phyloP scores from a whole-genome alignment of 2,888 invertebrate species.

The Torymus tubicola region DNA sequence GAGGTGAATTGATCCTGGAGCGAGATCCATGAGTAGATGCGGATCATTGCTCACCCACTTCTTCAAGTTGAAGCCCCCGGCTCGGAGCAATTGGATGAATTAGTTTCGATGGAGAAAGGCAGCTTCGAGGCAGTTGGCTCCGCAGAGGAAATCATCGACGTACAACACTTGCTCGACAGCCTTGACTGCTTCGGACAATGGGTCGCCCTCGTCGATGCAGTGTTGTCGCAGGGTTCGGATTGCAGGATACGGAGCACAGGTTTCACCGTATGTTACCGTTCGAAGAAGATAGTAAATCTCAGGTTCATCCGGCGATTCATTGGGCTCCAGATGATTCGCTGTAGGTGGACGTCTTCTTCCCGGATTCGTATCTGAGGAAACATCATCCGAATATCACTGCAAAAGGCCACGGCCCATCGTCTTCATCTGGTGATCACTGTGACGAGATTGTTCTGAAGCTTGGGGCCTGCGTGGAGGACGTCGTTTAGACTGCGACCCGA shows the following conservation, averaged over 20 bases:
- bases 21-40: not conserved
- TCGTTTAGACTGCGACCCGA: too few species aligned
- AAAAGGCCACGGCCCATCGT: too few species aligned
- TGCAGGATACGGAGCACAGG: slow-evolving; percentile 4
- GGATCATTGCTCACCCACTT: slow-evolving; percentile 14
- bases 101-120: not conserved
- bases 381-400: too few species aligned
- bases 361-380: too few species aligned
- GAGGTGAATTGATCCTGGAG: not conserved
- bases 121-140: not conserved
- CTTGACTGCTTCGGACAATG: not conserved
- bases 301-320: not conserved
- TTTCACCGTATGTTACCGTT: slow-evolving; percentile 13
- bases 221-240: slow-evolving; percentile 4
- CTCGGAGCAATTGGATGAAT: not conserved
- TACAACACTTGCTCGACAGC: slow-evolving; percentile 1
- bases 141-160: slow-evolving; percentile 27
- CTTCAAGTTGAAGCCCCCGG: not conserved
- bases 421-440: too few species aligned
- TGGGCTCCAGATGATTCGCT: too few species aligned
- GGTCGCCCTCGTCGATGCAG: not conserved
- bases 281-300: not conserved
- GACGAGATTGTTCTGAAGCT: too few species aligned
- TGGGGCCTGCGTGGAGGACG: too few species aligned
- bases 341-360: too few species aligned